A percentile compares a stretch with the other conserved stretches of the same genome.
Evolutionary conservation across 2,113 vertebrate genomes (phyloP).

Genomic region (Geococcyx californianus): DNA sequence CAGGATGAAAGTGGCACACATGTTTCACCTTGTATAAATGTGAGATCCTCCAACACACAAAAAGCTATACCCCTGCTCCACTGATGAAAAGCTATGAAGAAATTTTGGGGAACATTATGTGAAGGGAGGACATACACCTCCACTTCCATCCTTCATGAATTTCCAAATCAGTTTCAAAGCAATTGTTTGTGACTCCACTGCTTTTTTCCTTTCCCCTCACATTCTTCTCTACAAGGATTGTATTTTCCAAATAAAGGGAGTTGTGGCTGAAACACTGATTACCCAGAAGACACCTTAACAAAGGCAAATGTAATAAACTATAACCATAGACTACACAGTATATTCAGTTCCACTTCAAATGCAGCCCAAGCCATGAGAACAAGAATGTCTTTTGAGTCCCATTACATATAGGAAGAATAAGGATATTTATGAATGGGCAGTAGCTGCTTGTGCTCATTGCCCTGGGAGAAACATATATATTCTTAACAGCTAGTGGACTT

Average conservation of each 20-base stretch:
- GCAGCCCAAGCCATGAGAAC: background rate
- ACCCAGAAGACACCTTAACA: slow-evolving; percentile 40
- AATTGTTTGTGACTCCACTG: background rate
- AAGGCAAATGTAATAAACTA: slow-evolving; percentile 47
- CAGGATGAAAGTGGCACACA: background rate
- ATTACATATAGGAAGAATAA: background rate
- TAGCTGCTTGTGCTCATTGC: slow-evolving; percentile 19
- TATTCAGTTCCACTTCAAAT: background rate
- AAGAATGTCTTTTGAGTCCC: slow-evolving; percentile 37
- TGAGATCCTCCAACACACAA: background rate
- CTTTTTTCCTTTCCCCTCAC: background rate
- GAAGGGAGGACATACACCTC: background rate
- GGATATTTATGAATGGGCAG: slow-evolving; percentile 51
- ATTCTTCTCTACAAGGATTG: background rate
- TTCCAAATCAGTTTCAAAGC: background rate
- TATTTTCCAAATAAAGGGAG: background rate
- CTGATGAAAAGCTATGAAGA: background rate
- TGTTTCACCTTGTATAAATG: background rate
- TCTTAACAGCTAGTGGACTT: background rate
- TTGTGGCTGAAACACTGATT: slow-evolving; percentile 31
- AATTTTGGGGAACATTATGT: background rate
- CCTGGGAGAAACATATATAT: slow-evolving; percentile 47
- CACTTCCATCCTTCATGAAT: background rate
- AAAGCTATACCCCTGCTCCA: background rate
- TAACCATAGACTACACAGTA: background rate